phyloP scores from a whole-genome alignment of 2,797 vertebrate genomes.

The Lepus oiostolus region DNA sequence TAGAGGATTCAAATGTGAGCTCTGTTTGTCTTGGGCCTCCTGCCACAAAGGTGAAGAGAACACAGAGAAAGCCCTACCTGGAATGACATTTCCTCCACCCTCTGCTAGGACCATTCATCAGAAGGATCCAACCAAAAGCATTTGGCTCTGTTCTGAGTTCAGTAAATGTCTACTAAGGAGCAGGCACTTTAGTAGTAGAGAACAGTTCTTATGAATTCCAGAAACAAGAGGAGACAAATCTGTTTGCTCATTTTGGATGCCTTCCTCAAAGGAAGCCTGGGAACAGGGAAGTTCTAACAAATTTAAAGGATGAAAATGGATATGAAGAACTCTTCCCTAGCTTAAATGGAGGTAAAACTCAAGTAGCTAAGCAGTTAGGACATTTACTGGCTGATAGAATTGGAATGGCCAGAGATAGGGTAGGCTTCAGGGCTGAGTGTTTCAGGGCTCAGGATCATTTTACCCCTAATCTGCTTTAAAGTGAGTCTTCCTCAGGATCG shows the following conservation, averaged over 20 bases:
- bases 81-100: neutral
- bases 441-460: neutral
- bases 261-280: neutral
- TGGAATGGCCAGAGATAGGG: neutral
- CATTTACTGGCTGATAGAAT: neutral
- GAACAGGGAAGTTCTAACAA: neutral
- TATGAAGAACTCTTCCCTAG: neutral
- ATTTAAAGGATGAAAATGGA: neutral
- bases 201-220: neutral
- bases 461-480: neutral
- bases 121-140: neutral
- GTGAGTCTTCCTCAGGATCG: too few relatives aligned
- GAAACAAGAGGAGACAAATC: neutral
- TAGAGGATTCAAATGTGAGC: neutral
- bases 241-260: neutral
- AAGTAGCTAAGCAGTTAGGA: neutral
- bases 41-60: neutral
- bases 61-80: neutral
- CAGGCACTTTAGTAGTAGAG: neutral
- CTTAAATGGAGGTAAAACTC: neutral
- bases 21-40: neutral
- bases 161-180: neutral
- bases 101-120: neutral
- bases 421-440: neutral
- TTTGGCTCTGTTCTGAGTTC: neutral